Evolutionary conservation across 1,140 invertebrate species (phyloP).

Genomic region (Bombus soroeensis): DNA sequence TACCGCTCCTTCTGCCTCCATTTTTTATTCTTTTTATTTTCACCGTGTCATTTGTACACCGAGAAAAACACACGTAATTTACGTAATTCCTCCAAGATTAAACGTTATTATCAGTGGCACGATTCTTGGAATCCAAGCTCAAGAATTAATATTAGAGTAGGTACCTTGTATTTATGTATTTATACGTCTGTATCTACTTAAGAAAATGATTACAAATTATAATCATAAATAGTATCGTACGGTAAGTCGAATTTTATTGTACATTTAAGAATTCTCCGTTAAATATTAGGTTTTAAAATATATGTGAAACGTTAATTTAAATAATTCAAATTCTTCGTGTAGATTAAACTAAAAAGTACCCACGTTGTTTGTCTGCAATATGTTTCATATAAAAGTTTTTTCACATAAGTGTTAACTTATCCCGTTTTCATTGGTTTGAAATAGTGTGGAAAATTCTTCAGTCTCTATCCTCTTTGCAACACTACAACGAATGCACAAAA

Average conservation of each 20-base stretch:
- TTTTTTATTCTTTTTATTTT: neutral
- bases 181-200: neutral
- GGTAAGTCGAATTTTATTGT: neutral
- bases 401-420: too few species aligned
- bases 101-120: neutral
- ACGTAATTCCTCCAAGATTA: neutral
- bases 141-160: neutral
- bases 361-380: neutral
- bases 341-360: too few species aligned
- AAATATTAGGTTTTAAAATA: neutral
- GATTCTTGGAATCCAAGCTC: neutral
- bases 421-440: too few species aligned
- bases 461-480: neutral
- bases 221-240: neutral
- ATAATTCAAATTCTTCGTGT: too few species aligned
- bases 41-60: neutral
- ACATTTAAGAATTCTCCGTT: neutral
- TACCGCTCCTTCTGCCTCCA: too few species aligned
- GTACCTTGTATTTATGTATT: neutral
- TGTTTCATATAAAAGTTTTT: fast-evolving
- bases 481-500: neutral
- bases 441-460: neutral
- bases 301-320: too few species aligned
- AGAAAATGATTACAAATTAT: too few species aligned
- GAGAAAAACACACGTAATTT: neutral